phyloP scores from a whole-genome alignment of 1,140 invertebrate species.

The Odontomachus brunneus region DNA sequence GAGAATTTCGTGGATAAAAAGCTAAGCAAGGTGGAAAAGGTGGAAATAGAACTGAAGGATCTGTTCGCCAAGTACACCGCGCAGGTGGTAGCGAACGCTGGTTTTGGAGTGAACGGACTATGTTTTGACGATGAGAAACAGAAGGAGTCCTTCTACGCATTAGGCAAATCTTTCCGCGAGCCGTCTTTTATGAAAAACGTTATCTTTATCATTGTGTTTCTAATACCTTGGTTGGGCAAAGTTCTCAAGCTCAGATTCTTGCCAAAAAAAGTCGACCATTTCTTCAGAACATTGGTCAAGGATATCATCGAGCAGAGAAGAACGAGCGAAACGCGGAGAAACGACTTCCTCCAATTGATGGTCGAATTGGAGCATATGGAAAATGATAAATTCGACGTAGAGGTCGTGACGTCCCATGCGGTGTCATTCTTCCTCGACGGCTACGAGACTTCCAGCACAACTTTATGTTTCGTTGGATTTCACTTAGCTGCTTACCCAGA shows the following conservation, averaged over 20 bases:
- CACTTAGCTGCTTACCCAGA: slow-evolving; percentile 88
- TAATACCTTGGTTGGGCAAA: neutral
- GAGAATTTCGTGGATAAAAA: slow-evolving; percentile 54
- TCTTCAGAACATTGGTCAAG: neutral
- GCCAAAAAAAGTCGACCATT: neutral
- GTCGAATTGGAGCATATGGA: slow-evolving; percentile 70
- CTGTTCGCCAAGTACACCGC: slow-evolving; percentile 82
- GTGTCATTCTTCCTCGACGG: slow-evolving; percentile 88
- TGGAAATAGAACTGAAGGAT: slow-evolving; percentile 77
- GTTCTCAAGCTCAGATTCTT: neutral
- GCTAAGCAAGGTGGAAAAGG: slow-evolving; percentile 1
- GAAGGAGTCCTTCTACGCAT: neutral
- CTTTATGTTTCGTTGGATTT: slow-evolving; percentile 87
- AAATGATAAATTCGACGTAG: slow-evolving; percentile 68
- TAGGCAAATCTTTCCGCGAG: neutral
- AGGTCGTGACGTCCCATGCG: slow-evolving; percentile 77
- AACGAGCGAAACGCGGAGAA: neutral
- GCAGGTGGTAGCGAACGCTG: slow-evolving; percentile 83
- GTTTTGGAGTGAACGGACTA: slow-evolving; percentile 24
- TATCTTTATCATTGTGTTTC: neutral
- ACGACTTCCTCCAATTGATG: slow-evolving; percentile 76
- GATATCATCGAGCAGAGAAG: slow-evolving; percentile 20
- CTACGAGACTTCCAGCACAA: slow-evolving; percentile 80
- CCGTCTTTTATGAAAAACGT: no score
- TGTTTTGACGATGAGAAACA: slow-evolving; percentile 64